Conservation (phyloP, 2,113 vertebrate species). For the Tauraco erythrolophus region DNA sequence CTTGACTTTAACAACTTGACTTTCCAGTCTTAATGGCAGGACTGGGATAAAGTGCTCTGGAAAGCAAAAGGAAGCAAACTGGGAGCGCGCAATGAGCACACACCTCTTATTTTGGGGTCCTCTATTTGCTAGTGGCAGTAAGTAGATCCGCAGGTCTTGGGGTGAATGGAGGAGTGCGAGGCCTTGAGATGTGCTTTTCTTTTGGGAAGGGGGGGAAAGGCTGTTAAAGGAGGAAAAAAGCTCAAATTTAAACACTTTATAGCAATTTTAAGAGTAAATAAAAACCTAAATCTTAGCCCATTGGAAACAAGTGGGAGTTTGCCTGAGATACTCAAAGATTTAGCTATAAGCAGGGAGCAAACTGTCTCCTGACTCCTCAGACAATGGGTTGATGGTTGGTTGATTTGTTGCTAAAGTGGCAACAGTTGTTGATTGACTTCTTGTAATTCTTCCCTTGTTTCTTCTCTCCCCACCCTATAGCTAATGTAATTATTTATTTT, state of each 20-base stretch:
- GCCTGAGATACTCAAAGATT: background rate
- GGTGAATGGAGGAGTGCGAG: background rate
- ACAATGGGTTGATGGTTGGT: background rate
- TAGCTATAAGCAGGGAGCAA: background rate
- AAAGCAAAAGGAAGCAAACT: background rate
- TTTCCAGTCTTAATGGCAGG: too few relatives aligned
- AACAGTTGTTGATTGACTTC: background rate
- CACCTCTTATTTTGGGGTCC: background rate
- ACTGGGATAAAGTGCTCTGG: background rate
- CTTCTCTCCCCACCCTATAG: background rate
- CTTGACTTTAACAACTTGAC: background rate
- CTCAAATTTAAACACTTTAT: background rate
- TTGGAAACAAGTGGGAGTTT: background rate
- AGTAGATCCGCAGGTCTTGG: background rate
- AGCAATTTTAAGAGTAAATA: background rate
- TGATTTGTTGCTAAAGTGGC: conserved; percentile 23
- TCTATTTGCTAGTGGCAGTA: background rate
- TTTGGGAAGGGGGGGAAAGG: background rate
- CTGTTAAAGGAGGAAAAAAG: background rate
- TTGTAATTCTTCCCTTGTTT: background rate
- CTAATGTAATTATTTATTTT: conserved; percentile 40
- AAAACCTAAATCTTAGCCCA: background rate
- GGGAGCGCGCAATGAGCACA: background rate
- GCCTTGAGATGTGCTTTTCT: background rate
- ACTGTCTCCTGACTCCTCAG: background rate